Conservation (phyloP, 2,113 vertebrate genomes). For the Limanda limanda region DNA sequence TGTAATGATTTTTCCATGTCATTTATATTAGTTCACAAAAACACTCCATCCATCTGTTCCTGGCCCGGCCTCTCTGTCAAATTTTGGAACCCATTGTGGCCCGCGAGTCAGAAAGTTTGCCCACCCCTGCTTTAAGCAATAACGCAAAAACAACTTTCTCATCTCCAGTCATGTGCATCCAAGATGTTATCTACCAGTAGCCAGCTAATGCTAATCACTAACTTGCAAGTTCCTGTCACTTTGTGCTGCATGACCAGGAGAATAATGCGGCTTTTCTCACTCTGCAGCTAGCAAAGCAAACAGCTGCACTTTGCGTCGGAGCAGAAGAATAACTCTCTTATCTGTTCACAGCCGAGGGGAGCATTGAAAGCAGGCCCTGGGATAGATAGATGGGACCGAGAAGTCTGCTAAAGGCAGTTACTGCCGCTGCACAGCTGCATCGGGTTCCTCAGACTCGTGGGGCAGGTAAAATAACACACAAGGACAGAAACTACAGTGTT, state of each 20-base stretch:
- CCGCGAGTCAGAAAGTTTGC: too few species aligned
- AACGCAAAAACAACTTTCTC: background rate
- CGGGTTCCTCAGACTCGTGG: conserved; percentile 1
- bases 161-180: background rate
- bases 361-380: background rate
- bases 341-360: conserved; percentile 45
- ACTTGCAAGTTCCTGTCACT: conserved; percentile 6
- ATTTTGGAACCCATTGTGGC: too few species aligned
- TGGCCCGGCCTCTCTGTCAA: too few species aligned
- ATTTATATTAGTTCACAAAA: too few species aligned
- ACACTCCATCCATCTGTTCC: too few species aligned
- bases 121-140: too few species aligned
- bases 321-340: conserved; percentile 53
- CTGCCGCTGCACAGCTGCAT: conserved; percentile 35
- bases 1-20: too few species aligned
- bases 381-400: conserved; percentile 42
- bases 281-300: conserved; percentile 40
- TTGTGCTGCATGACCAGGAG: conserved; percentile 14
- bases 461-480: conserved; percentile 27
- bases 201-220: too few species aligned
- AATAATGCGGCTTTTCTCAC: conserved; percentile 29
- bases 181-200: background rate
- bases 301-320: conserved; percentile 46
- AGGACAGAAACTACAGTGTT: background rate
- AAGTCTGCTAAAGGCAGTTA: conserved; percentile 28